These are phyloP conservation scores for Cettia cetti DNA, from an alignment of 2,113 vertebrate genomes.

Conservation along the genomic window DNA sequence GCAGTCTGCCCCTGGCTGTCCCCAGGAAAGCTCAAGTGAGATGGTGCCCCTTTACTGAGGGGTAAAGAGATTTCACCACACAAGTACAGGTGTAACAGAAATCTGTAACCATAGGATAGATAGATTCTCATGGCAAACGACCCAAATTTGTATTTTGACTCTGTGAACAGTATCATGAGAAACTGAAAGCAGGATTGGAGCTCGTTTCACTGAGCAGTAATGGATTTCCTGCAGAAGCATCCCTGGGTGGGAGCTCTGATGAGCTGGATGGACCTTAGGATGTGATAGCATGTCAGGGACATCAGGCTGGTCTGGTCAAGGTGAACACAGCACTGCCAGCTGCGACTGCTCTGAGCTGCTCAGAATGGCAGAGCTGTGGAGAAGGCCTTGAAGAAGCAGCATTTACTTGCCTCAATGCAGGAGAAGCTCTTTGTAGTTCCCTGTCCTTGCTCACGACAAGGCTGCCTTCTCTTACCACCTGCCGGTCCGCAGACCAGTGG, in stretches of 20 bases:
- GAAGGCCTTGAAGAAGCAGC: neutral
- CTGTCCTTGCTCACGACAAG: neutral
- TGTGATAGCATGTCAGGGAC: fast-evolving
- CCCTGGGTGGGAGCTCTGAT: fast-evolving
- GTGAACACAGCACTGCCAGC: neutral
- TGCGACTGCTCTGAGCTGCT: neutral
- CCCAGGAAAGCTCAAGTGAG: neutral
- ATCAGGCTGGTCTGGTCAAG: fast-evolving
- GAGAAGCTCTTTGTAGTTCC: neutral
- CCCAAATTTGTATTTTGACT: neutral
- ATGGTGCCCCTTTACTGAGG: neutral
- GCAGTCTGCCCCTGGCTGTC: neutral
- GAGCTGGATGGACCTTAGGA: neutral
- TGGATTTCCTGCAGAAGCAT: neutral
- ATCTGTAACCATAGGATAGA: neutral
- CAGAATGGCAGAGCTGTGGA: neutral
- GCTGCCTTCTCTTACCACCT: neutral
- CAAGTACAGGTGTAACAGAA: neutral
- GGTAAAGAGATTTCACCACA: neutral
- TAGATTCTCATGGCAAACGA: neutral
- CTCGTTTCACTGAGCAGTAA: neutral
- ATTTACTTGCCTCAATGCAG: neutral
- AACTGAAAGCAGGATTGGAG: neutral
- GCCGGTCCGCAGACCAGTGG: neutral
- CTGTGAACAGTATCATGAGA: neutral